Base-by-base conservation (phyloP, 2,888 invertebrate species). In the Slavum lentiscoides region DNA sequence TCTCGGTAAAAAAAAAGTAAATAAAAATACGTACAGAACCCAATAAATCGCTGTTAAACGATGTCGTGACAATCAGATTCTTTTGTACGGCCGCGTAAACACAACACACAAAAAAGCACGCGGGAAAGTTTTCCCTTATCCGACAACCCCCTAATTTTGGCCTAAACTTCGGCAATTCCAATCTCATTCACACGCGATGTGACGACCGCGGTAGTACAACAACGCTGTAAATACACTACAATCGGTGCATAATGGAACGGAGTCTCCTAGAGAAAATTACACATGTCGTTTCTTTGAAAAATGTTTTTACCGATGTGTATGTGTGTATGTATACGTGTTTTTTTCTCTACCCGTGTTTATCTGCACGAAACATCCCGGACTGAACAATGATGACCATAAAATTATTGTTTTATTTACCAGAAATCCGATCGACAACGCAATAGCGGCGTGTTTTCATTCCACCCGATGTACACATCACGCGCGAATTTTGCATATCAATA, bases 31-130 rank as follows among this genome's bases (percentile, higher is more conserved):
- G 69, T 53, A 69, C 30, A 4, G 53, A 61, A 70, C 64, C 58
- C 80, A 58, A 80, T 80, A 80, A 80, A 80, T 80, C 80, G 80
- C 49, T 70, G 62, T 72, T 66, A 80, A 80, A 72, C 64, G 80
- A 80, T 72, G 72, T 80, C 80, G 64, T 80, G 80, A 80, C 80
- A 80, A 80, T 80, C 64, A 80, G 70, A 72, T 80, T 64, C 80
- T 72, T 80, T 80, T 80, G 80, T 80, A 66, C 58, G 13, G 59
- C 30, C 30, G 30, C 15, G 37, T 21, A 67, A 61, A 61, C 61
- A 43, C 43, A 43, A 49, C 43, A 59, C 30, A 30, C 30, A 30
- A 30, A 66, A 80, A 80, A 58, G 55, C 55, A 64, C 80, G 66
- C 19, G 37, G 7, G 23, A 80, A 77, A 80, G 80, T 80, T 80